Percentiles rank a stretch among this genome's conserved stretches.
Evolutionary conservation across 2,113 vertebrate species (phyloP).

Genomic region (Hucho hucho): DNA sequence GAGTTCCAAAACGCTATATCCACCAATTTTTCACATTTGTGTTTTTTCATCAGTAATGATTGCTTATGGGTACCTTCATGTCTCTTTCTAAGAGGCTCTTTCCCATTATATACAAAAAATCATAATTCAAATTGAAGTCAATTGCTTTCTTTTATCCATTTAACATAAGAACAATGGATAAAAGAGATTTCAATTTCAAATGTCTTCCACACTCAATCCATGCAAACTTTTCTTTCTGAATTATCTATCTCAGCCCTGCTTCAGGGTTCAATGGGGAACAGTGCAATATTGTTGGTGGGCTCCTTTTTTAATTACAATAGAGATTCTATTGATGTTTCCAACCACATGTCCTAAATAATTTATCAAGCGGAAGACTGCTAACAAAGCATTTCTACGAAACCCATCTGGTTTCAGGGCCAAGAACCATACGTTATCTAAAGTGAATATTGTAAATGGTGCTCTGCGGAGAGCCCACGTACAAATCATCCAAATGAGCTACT

Average conservation of each 20-base stretch:
- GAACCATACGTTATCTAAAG: constrained; percentile 71
- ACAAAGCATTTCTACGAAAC: constrained; percentile 72
- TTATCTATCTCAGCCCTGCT: constrained; percentile 69
- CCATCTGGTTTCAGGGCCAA: constrained; percentile 50
- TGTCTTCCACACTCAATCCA: constrained; percentile 58
- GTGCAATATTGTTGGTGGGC: constrained; percentile 70
- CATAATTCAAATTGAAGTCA: constrained; percentile 71
- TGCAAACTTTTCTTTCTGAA: constrained; percentile 68
- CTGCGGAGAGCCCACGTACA: constrained; percentile 62
- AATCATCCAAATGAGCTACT: constrained; percentile 67
- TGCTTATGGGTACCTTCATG: too few relatives aligned
- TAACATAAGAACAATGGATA: constrained; percentile 72
- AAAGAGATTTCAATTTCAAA: constrained; percentile 70
- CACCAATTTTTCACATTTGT: too few relatives aligned
- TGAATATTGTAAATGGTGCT: constrained; percentile 68
- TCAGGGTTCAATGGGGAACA: constrained; percentile 55
- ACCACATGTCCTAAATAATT: constrained; percentile 74
- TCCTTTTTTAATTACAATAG: constrained; percentile 77
- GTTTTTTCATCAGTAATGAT: too few relatives aligned
- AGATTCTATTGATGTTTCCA: constrained; percentile 76
- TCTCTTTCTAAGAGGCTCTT: too few relatives aligned
- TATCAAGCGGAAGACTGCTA: constrained; percentile 71
- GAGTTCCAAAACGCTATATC: too few relatives aligned
- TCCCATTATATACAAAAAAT: constrained; percentile 44
- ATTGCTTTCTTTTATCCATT: constrained; percentile 68